Conservation (phyloP, 2,888 invertebrate species). For the Chrysolina oricalcia region DNA sequence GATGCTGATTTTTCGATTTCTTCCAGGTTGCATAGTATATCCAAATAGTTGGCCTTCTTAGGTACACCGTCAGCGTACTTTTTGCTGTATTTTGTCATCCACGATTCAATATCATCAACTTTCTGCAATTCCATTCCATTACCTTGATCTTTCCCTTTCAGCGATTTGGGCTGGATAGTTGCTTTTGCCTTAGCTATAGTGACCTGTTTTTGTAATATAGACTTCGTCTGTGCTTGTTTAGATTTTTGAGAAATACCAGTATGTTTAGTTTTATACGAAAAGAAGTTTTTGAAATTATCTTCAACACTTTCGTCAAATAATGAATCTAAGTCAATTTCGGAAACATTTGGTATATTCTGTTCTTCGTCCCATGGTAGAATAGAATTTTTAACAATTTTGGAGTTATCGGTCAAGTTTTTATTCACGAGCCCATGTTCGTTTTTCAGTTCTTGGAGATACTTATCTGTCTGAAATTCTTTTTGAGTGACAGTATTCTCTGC, state of each 20-base stretch:
- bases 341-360: conserved; percentile 58
- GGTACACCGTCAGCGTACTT: conserved; percentile 3
- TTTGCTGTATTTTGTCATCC: conserved; percentile 60
- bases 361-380: conserved; percentile 49
- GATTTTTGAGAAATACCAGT: too few species aligned
- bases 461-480: conserved; percentile 58
- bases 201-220: conserved; percentile 42
- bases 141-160: conserved; percentile 38
- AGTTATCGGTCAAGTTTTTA: conserved; percentile 56
- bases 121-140: conserved; percentile 36
- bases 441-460: conserved; percentile 55
- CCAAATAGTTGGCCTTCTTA: conserved; percentile 61
- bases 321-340: conserved; percentile 61
- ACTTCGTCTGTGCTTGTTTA: conserved; percentile 38
- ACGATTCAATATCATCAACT: conserved; percentile 62
- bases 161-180: neutral
- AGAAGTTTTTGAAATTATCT: conserved; percentile 41
- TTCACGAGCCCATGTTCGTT: conserved; percentile 41
- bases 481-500: conserved; percentile 44
- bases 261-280: neutral
- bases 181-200: neutral
- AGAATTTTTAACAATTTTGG: conserved; percentile 56
- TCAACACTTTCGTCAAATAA: conserved; percentile 57
- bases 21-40: conserved; percentile 62
- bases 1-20: conserved; percentile 58